phyloP scores from a whole-genome alignment of 37 sponge, comb jelly and placozoan genomes.

The Petrosia ficiformis region DNA sequence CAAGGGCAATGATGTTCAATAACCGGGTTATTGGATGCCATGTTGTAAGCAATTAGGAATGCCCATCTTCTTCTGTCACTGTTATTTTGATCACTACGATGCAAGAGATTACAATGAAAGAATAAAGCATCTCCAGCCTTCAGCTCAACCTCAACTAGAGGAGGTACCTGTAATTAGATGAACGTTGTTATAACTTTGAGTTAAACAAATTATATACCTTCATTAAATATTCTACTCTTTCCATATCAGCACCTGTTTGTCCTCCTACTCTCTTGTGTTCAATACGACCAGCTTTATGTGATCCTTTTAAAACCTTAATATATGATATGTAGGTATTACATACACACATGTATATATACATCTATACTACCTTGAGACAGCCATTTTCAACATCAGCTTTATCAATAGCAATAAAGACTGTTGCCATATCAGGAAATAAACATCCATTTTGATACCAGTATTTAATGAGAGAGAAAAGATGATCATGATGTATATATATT shows the following conservation, averaged over 20 bases:
- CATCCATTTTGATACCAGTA: conserved; percentile 96
- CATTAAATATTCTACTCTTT: conserved; percentile 63
- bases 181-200: not conserved
- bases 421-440: conserved; percentile 84
- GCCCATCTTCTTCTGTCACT: conserved; percentile 84
- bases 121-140: conserved; percentile 81
- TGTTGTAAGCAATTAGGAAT: conserved; percentile 89
- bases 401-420: conserved; percentile 91
- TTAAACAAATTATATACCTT: too few species aligned
- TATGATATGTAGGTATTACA: not conserved
- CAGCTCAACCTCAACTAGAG: conserved; percentile 65
- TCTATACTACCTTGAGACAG: conserved; percentile 79
- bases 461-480: conserved; percentile 1
- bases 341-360: not conserved
- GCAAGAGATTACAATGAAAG: conserved; percentile 88
- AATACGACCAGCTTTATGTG: conserved; percentile 77
- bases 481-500: not conserved
- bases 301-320: conserved; percentile 76
- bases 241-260: conserved; percentile 87
- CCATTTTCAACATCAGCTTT: conserved; percentile 85
- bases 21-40: conserved; percentile 74
- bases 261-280: conserved; percentile 68
- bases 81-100: conserved; percentile 79
- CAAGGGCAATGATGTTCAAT: conserved; percentile 63
- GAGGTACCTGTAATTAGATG: conserved; percentile 36